A percentile compares a stretch with the other conserved stretches of the same genome.
phyloP scores from a whole-genome alignment of 2,113 vertebrate species.

The Pagrus major region DNA sequence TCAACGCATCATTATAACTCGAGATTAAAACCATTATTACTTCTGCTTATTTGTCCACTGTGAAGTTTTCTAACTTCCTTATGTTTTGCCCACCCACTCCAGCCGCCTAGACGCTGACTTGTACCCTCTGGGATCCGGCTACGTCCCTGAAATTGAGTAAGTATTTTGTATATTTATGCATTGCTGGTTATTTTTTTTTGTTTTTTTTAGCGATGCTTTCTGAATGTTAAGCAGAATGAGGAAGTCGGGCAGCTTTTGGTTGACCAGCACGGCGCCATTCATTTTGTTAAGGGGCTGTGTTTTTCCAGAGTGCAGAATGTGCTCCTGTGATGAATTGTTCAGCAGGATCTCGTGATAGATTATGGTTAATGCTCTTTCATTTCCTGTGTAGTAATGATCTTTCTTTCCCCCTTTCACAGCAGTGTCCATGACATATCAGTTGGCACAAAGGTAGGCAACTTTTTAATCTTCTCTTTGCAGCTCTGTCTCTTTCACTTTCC shows the following conservation, averaged over 20 bases:
- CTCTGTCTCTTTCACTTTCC: not conserved
- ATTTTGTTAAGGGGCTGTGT: not conserved
- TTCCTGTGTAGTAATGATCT: constrained; percentile 30
- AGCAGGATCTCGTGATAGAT: not conserved
- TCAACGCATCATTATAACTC: not conserved
- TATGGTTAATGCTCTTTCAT: not conserved
- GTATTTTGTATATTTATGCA: constrained; percentile 43
- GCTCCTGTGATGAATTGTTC: not conserved
- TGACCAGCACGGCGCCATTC: constrained; percentile 36
- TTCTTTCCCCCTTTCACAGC: constrained; percentile 80
- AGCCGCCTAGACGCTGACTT: constrained; percentile 87
- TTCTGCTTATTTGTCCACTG: not conserved
- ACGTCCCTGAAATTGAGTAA: constrained; percentile 87
- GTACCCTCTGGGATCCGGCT: constrained; percentile 88
- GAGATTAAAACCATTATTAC: not conserved
- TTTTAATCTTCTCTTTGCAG: constrained; percentile 13
- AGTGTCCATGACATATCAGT: constrained; percentile 99
- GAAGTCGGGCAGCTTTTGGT: not conserved
- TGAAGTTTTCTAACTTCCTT: constrained; percentile 20
- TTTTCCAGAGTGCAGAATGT: not conserved
- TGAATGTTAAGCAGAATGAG: constrained; percentile 15
- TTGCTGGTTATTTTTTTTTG: not conserved
- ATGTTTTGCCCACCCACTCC: constrained; percentile 17
- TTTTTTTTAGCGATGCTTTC: not conserved
- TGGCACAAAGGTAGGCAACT: constrained; percentile 96